A percentile compares a stretch with the other conserved stretches of the same genome.
phyloP scores from a whole-genome alignment of 2,113 vertebrate genomes.

The Tachycineta bicolor region DNA sequence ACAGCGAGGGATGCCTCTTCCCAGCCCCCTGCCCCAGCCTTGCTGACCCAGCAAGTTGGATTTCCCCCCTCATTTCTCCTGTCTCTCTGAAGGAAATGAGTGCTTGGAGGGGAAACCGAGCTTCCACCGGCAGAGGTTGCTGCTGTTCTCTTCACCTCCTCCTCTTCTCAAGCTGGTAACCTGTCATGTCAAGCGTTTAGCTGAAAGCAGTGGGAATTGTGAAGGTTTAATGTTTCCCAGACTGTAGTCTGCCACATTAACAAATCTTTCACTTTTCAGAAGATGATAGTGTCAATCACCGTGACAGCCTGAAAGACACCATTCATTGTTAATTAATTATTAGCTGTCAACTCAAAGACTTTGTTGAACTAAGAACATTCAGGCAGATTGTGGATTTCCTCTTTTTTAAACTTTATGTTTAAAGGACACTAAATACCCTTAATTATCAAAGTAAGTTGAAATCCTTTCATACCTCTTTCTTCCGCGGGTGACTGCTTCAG shows the following conservation, averaged over 20 bases:
- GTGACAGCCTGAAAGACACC: conserved; percentile 71
- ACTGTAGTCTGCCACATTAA: conserved; percentile 72
- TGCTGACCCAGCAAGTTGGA: background rate
- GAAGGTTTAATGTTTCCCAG: conserved; percentile 72
- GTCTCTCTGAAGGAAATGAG: background rate
- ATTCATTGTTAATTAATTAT: conserved; percentile 82
- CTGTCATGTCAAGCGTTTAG: conserved; percentile 62
- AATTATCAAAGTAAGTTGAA: conserved; percentile 68
- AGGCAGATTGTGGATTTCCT: conserved; percentile 66
- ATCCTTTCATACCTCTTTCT: conserved; percentile 57
- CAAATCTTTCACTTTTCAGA: conserved; percentile 71
- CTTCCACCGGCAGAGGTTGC: conserved; percentile 43
- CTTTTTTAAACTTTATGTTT: conserved; percentile 68
- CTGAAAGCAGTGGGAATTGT: conserved; percentile 70
- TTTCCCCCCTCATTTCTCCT: background rate
- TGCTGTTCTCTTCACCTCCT: conserved; percentile 14
- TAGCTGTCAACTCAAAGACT: conserved; percentile 72
- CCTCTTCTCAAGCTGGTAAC: conserved; percentile 16
- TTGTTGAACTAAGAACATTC: conserved; percentile 69
- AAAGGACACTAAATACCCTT: conserved; percentile 70
- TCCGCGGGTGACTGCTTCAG: conserved; percentile 43
- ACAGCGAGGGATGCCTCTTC: background rate
- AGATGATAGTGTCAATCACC: conserved; percentile 73
- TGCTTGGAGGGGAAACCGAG: background rate
- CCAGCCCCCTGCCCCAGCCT: background rate